Evolutionary conservation across 2,797 vertebrate species (phyloP).

Genomic region (Myotis vivesi): DNA sequence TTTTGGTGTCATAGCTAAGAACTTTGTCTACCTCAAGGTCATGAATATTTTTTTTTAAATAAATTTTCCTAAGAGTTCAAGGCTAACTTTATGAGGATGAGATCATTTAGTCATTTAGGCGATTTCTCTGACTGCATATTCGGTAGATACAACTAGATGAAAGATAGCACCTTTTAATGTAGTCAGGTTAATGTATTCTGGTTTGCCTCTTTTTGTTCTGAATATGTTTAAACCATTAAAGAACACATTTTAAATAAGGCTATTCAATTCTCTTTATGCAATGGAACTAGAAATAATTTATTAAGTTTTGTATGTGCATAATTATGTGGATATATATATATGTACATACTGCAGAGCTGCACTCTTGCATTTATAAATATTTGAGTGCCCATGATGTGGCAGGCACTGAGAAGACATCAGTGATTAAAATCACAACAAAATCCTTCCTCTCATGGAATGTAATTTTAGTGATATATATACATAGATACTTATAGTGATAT

Average conservation of each 20-base stretch:
- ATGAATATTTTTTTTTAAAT: neutral
- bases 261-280: neutral
- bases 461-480: neutral
- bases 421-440: constrained; percentile 32
- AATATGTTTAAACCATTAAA: constrained; percentile 49
- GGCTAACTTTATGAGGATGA: neutral
- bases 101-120: neutral
- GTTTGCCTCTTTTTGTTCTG: constrained; percentile 13
- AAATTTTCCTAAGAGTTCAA: neutral
- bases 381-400: neutral
- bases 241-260: constrained; percentile 11
- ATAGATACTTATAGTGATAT: neutral
- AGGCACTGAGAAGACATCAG: neutral
- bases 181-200: constrained; percentile 39
- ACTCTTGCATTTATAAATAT: constrained; percentile 43
- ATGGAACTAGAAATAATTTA: neutral
- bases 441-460: neutral
- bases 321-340: neutral
- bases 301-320: neutral
- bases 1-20: neutral
- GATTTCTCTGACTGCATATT: constrained; percentile 21
- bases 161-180: neutral
- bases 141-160: neutral
- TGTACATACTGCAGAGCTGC: neutral
- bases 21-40: neutral